These are phyloP conservation scores for Colius striatus DNA, from an alignment of 2,113 vertebrate genomes.

Conservation along the genomic window DNA sequence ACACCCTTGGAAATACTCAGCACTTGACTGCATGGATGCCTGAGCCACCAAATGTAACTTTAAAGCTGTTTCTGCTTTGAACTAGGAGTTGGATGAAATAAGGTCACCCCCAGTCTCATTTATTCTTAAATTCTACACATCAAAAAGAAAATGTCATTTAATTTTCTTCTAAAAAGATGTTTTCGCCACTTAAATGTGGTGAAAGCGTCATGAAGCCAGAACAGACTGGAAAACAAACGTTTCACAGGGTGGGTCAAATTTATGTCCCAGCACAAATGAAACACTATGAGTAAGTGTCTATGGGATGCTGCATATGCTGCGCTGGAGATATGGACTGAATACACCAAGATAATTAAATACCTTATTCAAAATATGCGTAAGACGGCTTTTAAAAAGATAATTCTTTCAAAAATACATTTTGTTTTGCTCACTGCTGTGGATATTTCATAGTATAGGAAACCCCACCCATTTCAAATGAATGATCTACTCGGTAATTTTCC, in stretches of 20 bases:
- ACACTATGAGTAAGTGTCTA: not conserved
- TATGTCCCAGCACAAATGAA: not conserved
- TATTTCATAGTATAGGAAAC: not conserved
- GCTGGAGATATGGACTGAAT: not conserved
- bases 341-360: not conserved
- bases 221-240: not conserved
- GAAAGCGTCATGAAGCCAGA: not conserved
- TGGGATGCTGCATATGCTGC: not conserved
- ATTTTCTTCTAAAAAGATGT: not conserved
- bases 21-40: not conserved
- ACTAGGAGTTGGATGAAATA: not conserved
- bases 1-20: not conserved
- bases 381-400: not conserved
- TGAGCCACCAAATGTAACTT: not conserved
- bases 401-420: not conserved
- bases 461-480: slow-evolving; percentile 7
- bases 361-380: not conserved
- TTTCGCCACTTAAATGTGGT: not conserved
- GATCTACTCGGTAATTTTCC: not conserved
- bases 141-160: not conserved
- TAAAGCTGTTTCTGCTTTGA: not conserved
- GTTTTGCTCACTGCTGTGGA: not conserved
- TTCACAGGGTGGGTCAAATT: not conserved
- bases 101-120: not conserved
- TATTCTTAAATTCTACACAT: not conserved